Percentiles rank a stretch among this genome's conserved stretches.
Conservation (phyloP, 2,113 vertebrate genomes). For the Oreocharis arfaki region DNA sequence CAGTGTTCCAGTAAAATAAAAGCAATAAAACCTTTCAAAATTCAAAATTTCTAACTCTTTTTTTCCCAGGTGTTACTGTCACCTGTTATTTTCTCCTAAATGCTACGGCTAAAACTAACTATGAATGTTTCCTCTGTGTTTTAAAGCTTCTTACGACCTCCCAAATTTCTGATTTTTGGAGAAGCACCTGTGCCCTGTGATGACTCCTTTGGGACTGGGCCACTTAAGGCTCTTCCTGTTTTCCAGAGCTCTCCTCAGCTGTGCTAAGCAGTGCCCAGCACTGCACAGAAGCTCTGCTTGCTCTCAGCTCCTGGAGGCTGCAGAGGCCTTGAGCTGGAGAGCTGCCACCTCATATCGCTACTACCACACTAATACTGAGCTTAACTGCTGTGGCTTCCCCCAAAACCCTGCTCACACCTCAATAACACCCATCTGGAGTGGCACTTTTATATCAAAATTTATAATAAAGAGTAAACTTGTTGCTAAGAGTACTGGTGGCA, state of each 20-base stretch:
- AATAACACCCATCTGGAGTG: neutral
- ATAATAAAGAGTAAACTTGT: neutral
- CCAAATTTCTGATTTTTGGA: neutral
- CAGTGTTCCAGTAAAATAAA: neutral
- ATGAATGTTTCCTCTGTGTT: neutral
- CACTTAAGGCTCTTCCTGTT: neutral
- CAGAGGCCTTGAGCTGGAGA: neutral
- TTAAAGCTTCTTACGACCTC: neutral
- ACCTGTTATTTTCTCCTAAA: neutral
- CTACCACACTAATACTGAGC: neutral
- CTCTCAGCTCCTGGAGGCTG: neutral
- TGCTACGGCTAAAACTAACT: neutral
- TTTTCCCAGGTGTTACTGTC: neutral
- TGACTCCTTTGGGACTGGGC: neutral
- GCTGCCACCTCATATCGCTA: constrained; percentile 16
- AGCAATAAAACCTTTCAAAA: neutral
- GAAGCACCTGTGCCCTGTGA: rapidly evolving
- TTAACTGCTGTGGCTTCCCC: neutral
- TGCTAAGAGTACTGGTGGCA: neutral
- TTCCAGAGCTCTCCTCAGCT: neutral
- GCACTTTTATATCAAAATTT: neutral
- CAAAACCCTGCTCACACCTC: neutral
- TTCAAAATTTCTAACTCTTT: neutral
- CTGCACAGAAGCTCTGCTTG: neutral
- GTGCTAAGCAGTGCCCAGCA: neutral